phyloP scores from a whole-genome alignment of 2,888 invertebrate genomes.

The Chymomyza fuscimana region DNA sequence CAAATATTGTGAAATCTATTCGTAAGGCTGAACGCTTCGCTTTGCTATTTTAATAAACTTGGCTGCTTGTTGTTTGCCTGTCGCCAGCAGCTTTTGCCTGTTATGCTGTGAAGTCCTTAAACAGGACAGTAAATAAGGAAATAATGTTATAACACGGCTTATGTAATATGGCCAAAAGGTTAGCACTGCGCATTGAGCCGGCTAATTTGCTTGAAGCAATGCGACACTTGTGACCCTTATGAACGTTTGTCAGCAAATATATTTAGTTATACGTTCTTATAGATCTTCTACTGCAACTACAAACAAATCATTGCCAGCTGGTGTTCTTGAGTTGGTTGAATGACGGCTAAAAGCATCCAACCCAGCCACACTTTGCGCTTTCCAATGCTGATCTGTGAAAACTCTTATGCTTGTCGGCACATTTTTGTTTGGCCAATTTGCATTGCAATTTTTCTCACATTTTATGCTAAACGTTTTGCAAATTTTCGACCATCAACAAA shows the following conservation, averaged over 20 bases:
- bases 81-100: conserved; percentile 38
- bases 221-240: conserved; percentile 41
- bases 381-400: not conserved
- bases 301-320: conserved; percentile 43
- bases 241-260: not conserved
- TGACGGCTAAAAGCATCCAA: conserved; percentile 1
- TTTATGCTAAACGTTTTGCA: conserved; percentile 60
- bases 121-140: not conserved
- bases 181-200: conserved; percentile 35
- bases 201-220: conserved; percentile 32
- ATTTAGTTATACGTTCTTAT: not conserved
- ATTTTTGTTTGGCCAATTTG: conserved; percentile 47
- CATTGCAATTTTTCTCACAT: conserved; percentile 58
- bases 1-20: not conserved
- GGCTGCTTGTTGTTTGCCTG: conserved; percentile 23
- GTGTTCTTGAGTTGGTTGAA: not conserved
- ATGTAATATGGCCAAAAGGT: not conserved
- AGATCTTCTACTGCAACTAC: not conserved
- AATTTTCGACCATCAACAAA: conserved; percentile 69
- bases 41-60: conserved; percentile 21
- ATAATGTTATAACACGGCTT: not conserved
- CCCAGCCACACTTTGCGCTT: conserved; percentile 2
- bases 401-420: not conserved
- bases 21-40: conserved; percentile 11
- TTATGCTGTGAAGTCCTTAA: conserved; percentile 6